These are phyloP conservation scores for Epicampocera succincta DNA, from an alignment of 2,888 invertebrate genomes.

Conservation along the genomic window DNA sequence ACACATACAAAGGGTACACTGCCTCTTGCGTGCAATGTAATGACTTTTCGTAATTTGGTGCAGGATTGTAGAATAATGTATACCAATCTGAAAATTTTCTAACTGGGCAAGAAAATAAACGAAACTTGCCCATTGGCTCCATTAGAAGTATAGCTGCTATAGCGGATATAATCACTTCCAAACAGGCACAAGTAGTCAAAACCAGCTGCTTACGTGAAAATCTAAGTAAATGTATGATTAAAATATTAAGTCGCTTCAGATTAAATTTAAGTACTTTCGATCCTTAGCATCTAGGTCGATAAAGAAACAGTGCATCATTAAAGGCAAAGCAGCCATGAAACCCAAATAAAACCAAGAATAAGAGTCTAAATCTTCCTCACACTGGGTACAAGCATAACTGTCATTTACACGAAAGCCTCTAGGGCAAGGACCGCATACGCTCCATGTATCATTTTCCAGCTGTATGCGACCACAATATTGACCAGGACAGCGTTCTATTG, in stretches of 20 bases:
- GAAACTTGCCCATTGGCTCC: slow-evolving; percentile 90
- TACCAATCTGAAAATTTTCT: slow-evolving; percentile 97
- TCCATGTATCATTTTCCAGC: slow-evolving; percentile 86
- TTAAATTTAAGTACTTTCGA: slow-evolving; percentile 84
- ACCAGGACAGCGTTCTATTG: slow-evolving; percentile 76
- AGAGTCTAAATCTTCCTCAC: slow-evolving; percentile 88
- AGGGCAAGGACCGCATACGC: slow-evolving; percentile 93
- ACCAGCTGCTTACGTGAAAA: slow-evolving; percentile 89
- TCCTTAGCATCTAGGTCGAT: slow-evolving; percentile 91
- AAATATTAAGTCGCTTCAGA: not conserved
- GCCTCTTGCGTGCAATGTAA: slow-evolving; percentile 98
- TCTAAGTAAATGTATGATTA: slow-evolving; percentile 67
- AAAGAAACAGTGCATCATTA: slow-evolving; percentile 95
- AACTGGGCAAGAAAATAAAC: slow-evolving; percentile 90
- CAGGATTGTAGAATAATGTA: slow-evolving; percentile 95
- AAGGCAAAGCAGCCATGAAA: slow-evolving; percentile 94
- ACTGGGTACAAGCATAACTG: slow-evolving; percentile 88
- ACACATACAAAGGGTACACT: slow-evolving; percentile 95
- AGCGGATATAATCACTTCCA: slow-evolving; percentile 90
- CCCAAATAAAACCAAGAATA: slow-evolving; percentile 98
- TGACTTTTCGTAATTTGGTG: slow-evolving; percentile 93
- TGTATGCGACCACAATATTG: slow-evolving; percentile 83
- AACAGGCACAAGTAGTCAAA: slow-evolving; percentile 90
- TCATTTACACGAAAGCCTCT: slow-evolving; percentile 89
- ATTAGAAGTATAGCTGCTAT: slow-evolving; percentile 89